Base-by-base conservation (phyloP, 2,113 vertebrate species). In the Myocastor coypus region DNA sequence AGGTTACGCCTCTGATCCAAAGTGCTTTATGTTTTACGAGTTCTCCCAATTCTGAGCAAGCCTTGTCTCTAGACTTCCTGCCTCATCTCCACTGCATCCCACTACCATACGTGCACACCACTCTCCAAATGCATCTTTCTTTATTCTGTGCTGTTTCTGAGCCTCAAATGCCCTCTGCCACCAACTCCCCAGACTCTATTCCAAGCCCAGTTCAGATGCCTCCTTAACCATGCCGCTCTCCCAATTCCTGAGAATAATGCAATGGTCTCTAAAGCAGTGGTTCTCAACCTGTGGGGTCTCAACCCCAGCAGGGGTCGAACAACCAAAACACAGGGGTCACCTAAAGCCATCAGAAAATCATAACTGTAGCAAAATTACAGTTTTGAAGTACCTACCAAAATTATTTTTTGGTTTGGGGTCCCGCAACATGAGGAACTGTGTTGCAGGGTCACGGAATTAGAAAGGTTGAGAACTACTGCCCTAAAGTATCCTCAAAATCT, bases 31-130 rank as follows among this genome's bases (percentile, higher is more conserved):
- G 69, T 77, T 73, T 64, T 52, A 55, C 20, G 83, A 52, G 61
- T 52, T 85, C 46, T 94, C 57, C 24, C 52, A 63, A 93, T 68
- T 91, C 63, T 84, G 55, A 92, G 37, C n/a, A 80, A 69, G 4
- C 61, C 40, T 69, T 42, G 19, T 85, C 87, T 55, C 89, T 55
- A 19, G 81, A 85, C 26, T 85, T 80, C 77, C 64, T 68, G 46
- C 84, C 55, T 81, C 42, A 68, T 71, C 26, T 75, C 22, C 42
- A 10, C 77, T 68, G 63, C 1, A 8, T 55, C 34, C 77, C 42
- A 24, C 77, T 75, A 63, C 3, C 50, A 8, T 57, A 57, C 55
- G 12, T 50, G 83, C n/a, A 19, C 73, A 46, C 63, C 34, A 14
- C 86, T 87, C 83, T 96, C 32, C 52, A 87, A 52, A 66, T 22